Base-by-base conservation (phyloP, 2,888 invertebrate genomes). In the Sussaba pulchella region DNA sequence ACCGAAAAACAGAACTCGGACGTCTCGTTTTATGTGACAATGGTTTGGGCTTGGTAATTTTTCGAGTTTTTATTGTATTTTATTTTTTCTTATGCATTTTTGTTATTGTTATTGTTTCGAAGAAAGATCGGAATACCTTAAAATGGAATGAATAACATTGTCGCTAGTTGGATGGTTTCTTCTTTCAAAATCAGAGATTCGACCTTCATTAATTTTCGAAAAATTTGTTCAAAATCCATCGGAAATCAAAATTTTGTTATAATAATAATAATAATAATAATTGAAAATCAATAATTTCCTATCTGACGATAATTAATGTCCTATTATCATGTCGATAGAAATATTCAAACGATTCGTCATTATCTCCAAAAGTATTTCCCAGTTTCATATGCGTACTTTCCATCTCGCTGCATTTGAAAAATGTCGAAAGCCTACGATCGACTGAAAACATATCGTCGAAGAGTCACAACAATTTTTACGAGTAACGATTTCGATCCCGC, bases 1-100 rank as follows among this genome's bases (percentile, higher is more conserved):
- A 64, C 74, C 63, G 47, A 73, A 74, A 80, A 83, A 74, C 75
- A 63, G 77, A 75, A n/a, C 78, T 67, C 19, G 43, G 45, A 71
- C 61, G 31, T 75, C 19, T 21, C 41, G 66, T 47, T 69, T 73
- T 72, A n/a, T 61, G 47, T 47, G 9, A 21, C 19, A 47, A 1
- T 19, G n/a, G n/a, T n/a, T 47, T 47, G 19, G 19, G 9, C 17
- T 47, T 19, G 10, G 47, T 10, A 47, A 47, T 14, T 31, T 17
- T 74, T 70, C 45, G 61, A 43, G 50, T 57, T 75, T 66, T 72
- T 6, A 39, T 21, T 50, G 57, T 59, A 19, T n/a, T 63, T 14
- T 26, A 69, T 59, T 74, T 36, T 50, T 39, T 39, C 39, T 10
- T 39, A 1, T n/a, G n/a, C 6, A 39, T 12, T 39, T 39, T 12